Evolutionary conservation across 2,113 vertebrate genomes (phyloP).

Genomic region (Podiceps cristatus): DNA sequence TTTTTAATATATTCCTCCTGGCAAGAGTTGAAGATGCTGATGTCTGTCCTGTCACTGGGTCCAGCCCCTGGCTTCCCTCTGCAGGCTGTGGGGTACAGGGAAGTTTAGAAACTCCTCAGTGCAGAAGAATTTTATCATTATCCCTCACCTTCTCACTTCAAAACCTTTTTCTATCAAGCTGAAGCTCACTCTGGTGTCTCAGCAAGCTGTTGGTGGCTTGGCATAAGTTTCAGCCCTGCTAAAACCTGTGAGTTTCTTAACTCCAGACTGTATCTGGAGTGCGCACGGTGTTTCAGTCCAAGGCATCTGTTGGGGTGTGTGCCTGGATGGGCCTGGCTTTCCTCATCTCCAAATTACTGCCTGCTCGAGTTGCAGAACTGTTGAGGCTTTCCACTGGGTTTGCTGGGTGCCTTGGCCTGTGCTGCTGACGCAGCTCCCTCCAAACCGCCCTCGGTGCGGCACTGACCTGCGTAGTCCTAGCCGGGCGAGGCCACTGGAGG

Average conservation of each 20-base stretch:
- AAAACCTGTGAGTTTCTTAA: neutral
- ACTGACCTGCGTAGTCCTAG: accelerated
- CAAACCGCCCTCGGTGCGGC: neutral
- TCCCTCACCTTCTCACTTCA: neutral
- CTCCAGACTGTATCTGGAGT: neutral
- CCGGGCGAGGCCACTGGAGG: neutral
- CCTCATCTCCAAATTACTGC: neutral
- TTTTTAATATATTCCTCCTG: neutral
- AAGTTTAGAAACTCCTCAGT: neutral
- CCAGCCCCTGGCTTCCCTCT: neutral
- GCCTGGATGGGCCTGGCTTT: neutral
- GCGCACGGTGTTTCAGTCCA: neutral
- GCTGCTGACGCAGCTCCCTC: neutral
- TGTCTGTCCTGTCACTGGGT: neutral
- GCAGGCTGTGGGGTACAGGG: neutral
- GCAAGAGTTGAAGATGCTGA: neutral
- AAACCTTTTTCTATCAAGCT: neutral
- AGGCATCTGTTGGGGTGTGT: accelerated
- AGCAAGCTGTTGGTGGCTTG: neutral
- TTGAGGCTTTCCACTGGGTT: neutral
- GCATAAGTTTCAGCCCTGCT: neutral
- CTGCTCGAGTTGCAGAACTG: neutral
- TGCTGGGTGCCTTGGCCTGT: neutral
- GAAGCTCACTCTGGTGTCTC: neutral
- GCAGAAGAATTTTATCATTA: neutral